These are phyloP conservation scores for Passerina amoena DNA, from an alignment of 2,113 vertebrate genomes.

Conservation along the genomic window DNA sequence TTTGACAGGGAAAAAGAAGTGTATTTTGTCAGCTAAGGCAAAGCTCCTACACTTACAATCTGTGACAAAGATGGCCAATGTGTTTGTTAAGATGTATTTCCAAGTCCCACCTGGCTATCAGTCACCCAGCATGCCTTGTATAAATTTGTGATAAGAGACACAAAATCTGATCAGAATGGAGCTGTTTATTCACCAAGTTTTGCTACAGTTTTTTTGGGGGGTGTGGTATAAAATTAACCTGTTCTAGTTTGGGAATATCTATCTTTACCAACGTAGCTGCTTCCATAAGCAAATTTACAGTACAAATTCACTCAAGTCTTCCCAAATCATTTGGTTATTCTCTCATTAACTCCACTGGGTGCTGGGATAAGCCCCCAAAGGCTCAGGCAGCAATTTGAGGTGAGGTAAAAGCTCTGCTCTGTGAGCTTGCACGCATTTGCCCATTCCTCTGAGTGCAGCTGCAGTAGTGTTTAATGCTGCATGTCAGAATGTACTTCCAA, in stretches of 20 bases:
- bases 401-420: neutral
- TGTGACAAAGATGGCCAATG: neutral
- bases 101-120: neutral
- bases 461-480: slow-evolving; percentile 14
- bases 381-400: neutral
- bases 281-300: neutral
- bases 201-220: accelerated
- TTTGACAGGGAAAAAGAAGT: neutral
- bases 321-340: neutral
- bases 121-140: neutral
- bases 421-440: neutral
- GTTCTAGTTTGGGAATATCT: neutral
- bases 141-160: neutral
- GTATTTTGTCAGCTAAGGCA: neutral
- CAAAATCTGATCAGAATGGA: neutral
- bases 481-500: slow-evolving; percentile 12
- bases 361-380: neutral
- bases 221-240: neutral
- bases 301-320: neutral
- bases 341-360: neutral
- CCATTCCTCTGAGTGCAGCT: neutral
- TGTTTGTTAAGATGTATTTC: neutral
- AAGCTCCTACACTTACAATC: neutral
- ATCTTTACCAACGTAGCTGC: neutral
- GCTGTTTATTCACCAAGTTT: neutral